Base-by-base conservation (phyloP, 1,140 invertebrate species). In the Polyergus mexicanus region DNA sequence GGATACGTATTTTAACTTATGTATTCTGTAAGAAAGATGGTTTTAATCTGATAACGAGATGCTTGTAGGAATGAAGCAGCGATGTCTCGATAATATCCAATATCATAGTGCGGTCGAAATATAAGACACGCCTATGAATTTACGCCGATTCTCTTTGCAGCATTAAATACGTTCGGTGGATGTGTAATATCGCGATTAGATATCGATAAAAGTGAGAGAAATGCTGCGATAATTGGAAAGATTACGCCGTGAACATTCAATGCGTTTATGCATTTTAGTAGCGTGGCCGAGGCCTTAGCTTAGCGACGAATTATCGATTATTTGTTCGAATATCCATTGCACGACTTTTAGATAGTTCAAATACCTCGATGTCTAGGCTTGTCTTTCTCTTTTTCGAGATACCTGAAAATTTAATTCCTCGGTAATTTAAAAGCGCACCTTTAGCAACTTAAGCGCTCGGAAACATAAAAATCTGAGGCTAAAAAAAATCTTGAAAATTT, bases 221-320 rank as follows among this genome's bases (percentile, higher is more conserved):
- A 74, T 62, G 68, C 5, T 16, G 66, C 69, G 86, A 90, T 90
- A 90, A 90, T 90, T 90, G 89, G 89, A 88, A 68, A 90, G 86
- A 90, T 90, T 90, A 76, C 74, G 80, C 60, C 56, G 60, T 51
- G 56, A 28, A 56, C 47, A 44, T 72, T 41, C 69, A 72, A 65
- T 65, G 85, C 28, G 32, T 68, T 68, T 62, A 28, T 87, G 35
- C 86, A 87, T 54, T 89, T 87, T 90, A 87, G 38, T 86, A 84
- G 41, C 86, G n/a, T 56, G 25, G 22, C 28, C 68, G 51, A 54
- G 5, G 22, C 10, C 11, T 41, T 60, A 47, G 41, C 13, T 83
- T 83, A 74, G 25, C 78, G n/a, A 83, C 54, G 54, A 83, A 83
- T 83, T 83, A 68, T 72, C 22, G 44, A 44, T 56, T 68, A 19